A percentile compares a stretch with the other conserved stretches of the same genome.
Evolutionary conservation across 1,140 invertebrate genomes (phyloP).

Genomic region (Harpegnathos saltator): DNA sequence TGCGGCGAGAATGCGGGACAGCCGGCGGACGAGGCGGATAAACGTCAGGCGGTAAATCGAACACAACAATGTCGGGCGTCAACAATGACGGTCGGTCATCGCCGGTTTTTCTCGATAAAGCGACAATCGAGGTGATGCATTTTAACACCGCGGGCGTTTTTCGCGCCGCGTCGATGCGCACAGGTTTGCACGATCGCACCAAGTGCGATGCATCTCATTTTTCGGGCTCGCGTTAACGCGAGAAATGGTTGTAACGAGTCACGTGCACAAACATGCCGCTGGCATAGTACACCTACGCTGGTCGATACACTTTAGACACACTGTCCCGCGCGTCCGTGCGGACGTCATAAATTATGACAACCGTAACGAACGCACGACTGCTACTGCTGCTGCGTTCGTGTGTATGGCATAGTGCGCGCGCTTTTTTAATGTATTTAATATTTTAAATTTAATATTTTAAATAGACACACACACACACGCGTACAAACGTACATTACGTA

Average conservation of each 20-base stretch:
- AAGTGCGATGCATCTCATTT: constrained; percentile 29
- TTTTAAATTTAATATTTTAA: constrained; percentile 23
- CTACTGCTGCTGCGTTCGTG: too few relatives aligned
- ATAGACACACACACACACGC: neutral
- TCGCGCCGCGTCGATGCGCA: neutral
- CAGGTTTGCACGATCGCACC: constrained; percentile 37
- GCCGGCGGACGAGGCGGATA: neutral
- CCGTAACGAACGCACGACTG: neutral
- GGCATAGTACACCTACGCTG: neutral
- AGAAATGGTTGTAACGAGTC: neutral
- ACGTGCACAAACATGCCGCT: neutral
- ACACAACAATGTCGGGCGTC: neutral
- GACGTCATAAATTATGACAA: constrained; percentile 9
- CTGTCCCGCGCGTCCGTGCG: neutral
- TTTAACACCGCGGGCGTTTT: constrained; percentile 30
- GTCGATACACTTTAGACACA: neutral
- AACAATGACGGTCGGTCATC: constrained; percentile 46
- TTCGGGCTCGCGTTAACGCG: constrained; percentile 10
- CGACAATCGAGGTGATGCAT: constrained; percentile 52
- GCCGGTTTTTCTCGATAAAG: constrained; percentile 59
- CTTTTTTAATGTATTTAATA: neutral
- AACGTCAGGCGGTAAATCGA: neutral
- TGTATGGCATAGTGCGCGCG: too few relatives aligned
- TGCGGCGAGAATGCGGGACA: neutral
- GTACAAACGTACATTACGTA: too few relatives aligned